These are phyloP conservation scores for Naja naja DNA, from an alignment of 2,113 vertebrate species.

Conservation along the genomic window DNA sequence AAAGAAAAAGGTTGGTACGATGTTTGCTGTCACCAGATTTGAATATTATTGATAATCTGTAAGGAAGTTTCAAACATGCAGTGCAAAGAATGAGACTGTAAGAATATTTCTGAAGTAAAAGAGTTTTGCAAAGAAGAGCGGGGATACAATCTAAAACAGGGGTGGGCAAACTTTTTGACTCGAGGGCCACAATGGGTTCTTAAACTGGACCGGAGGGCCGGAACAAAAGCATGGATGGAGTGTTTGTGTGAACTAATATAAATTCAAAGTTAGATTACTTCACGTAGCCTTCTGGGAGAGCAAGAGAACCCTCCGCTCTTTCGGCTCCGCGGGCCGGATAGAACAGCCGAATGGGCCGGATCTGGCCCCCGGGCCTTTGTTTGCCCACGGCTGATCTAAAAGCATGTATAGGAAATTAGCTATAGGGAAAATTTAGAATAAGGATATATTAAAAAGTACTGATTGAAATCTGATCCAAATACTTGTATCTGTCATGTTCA, in stretches of 20 bases:
- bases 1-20: background rate
- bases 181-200: too few relatives aligned
- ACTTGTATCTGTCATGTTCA: background rate
- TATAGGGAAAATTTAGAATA: background rate
- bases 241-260: too few relatives aligned
- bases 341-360: too few relatives aligned
- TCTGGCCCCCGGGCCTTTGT: too few relatives aligned
- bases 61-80: background rate
- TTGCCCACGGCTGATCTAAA: too few relatives aligned
- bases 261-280: too few relatives aligned
- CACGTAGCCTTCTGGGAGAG: too few relatives aligned
- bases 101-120: background rate
- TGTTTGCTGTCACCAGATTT: background rate
- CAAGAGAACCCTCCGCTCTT: too few relatives aligned
- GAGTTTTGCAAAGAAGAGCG: background rate
- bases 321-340: too few relatives aligned
- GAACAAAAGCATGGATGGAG: too few relatives aligned
- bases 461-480: background rate
- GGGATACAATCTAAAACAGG: background rate
- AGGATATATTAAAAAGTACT: background rate
- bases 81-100: background rate
- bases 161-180: too few relatives aligned
- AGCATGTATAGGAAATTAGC: background rate
- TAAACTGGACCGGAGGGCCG: too few relatives aligned
- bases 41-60: background rate